Evolutionary conservation across 2,888 invertebrate species (phyloP).

Genomic region (Sphaerophoria rueppellii): DNA sequence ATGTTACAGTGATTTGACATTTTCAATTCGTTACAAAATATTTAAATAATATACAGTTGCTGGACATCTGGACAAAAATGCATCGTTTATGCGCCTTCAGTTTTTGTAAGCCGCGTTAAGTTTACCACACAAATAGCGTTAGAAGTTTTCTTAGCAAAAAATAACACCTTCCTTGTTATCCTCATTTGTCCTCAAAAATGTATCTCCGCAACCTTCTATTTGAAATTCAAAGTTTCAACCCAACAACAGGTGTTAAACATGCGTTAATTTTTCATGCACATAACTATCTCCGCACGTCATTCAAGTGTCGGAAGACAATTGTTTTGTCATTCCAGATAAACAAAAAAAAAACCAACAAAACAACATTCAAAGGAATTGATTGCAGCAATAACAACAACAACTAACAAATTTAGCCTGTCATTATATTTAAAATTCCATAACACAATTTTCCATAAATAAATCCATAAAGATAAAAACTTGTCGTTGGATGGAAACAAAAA

Average conservation of each 20-base stretch:
- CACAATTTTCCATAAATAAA: slow-evolving; percentile 52
- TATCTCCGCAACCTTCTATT: neutral
- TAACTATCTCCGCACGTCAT: slow-evolving; percentile 1
- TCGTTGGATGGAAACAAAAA: slow-evolving; percentile 24
- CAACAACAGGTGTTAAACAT: neutral
- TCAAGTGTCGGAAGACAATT: slow-evolving; percentile 39
- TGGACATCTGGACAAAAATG: no score
- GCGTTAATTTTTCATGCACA: neutral
- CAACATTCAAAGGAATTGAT: neutral
- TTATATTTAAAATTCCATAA: slow-evolving; percentile 38
- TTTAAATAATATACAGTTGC: no score
- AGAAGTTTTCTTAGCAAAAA: no score
- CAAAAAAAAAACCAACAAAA: slow-evolving; percentile 2
- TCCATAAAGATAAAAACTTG: slow-evolving; percentile 55
- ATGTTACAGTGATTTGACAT: no score
- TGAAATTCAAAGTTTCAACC: neutral
- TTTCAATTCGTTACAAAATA: no score
- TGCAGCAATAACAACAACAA: slow-evolving; percentile 5
- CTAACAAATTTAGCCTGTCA: slow-evolving; percentile 16
- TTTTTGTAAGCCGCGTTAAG: no score
- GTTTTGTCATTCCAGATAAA: slow-evolving; percentile 25
- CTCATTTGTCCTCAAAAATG: no score
- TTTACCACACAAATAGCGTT: no score
- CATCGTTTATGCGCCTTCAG: no score
- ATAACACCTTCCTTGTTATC: no score